phyloP scores from a whole-genome alignment of 2,113 vertebrate genomes.

The Petaurus breviceps region DNA sequence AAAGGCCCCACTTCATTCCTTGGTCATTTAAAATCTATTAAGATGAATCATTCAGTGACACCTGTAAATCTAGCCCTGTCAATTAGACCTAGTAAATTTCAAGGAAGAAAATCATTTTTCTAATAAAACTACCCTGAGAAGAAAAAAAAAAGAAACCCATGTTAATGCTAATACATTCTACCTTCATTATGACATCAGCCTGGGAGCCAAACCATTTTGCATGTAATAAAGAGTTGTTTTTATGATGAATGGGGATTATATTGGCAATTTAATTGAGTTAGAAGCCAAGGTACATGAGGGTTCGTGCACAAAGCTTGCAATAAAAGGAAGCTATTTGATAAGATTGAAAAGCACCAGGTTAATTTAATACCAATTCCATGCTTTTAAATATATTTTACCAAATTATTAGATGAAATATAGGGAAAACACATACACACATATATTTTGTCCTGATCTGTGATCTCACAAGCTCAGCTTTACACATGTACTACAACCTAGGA shows the following conservation, averaged over 20 bases:
- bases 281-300: constrained; percentile 66
- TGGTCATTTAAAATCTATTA: neutral
- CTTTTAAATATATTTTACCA: constrained; percentile 35
- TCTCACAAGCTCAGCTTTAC: neutral
- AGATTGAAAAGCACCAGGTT: constrained; percentile 54
- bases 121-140: constrained; percentile 69
- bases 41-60: neutral
- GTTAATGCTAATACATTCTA: constrained; percentile 71
- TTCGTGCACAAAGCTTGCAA: constrained; percentile 61
- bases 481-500: neutral
- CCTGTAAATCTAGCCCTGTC: constrained; percentile 72
- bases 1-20: neutral
- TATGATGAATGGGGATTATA: constrained; percentile 75
- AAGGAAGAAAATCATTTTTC: constrained; percentile 80
- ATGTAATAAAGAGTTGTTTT: constrained; percentile 75
- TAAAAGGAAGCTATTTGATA: constrained; percentile 68
- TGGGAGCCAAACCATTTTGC: constrained; percentile 69
- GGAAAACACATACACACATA: neutral
- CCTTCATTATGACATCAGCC: constrained; percentile 77
- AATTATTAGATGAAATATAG: constrained; percentile 51
- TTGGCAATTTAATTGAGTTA: constrained; percentile 79
- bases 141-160: neutral
- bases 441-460: neutral
- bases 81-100: constrained; percentile 72
- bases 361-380: constrained; percentile 50